These are phyloP conservation scores for Heterodera filipjevi DNA, from an alignment of 2,888 invertebrate genomes.

Conservation along the genomic window DNA sequence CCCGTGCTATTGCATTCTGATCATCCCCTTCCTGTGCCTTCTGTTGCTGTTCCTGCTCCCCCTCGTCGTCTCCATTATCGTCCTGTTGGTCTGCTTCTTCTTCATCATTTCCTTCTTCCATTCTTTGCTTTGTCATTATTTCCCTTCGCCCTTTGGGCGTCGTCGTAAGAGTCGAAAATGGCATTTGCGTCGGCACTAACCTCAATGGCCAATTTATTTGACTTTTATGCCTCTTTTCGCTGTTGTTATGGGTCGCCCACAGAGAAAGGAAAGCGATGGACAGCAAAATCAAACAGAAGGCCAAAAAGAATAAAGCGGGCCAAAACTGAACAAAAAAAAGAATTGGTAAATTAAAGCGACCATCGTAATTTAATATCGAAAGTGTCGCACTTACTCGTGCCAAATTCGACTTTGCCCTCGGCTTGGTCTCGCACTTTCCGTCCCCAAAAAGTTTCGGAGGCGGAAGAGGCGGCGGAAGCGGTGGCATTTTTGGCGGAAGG, in stretches of 20 bases:
- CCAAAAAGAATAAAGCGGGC: background rate
- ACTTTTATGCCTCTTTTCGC: background rate
- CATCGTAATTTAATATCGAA: no score
- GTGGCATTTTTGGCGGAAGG: background rate
- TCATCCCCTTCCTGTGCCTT: background rate
- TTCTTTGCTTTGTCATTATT: background rate
- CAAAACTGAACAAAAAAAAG: slow-evolving; percentile 3
- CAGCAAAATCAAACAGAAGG: slow-evolving; percentile 9
- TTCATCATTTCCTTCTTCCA: background rate
- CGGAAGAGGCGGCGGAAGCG: slow-evolving; percentile 12
- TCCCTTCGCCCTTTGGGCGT: background rate
- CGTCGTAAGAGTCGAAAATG: background rate
- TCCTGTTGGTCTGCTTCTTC: no score
- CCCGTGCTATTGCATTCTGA: background rate
- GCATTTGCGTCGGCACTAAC: background rate
- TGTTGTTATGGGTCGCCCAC: slow-evolving; percentile 2
- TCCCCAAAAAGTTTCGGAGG: slow-evolving; percentile 10
- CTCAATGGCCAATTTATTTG: background rate
- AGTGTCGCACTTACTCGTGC: background rate
- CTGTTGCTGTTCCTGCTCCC: background rate
- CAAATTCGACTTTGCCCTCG: background rate
- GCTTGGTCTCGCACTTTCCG: background rate
- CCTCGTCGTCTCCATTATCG: slow-evolving; percentile 4
- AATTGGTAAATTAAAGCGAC: no score
- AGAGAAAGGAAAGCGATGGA: slow-evolving; percentile 6